phyloP scores from a whole-genome alignment of 2,113 vertebrate genomes.

The Engystomops pustulosus region DNA sequence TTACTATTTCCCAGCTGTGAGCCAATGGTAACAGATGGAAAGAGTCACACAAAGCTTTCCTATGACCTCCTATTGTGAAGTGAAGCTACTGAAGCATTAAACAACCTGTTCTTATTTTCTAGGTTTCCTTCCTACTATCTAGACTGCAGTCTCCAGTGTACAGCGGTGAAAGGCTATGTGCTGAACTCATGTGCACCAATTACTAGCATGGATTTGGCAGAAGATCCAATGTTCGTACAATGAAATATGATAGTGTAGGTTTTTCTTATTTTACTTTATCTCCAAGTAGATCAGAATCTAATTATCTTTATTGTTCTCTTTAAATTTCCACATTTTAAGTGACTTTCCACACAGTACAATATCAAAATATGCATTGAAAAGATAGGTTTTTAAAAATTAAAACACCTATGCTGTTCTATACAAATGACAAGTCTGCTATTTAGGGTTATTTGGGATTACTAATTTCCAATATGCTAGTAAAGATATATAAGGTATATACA shows the following conservation, averaged over 20 bases:
- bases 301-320: not conserved
- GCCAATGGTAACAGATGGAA: constrained; percentile 52
- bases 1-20: constrained; percentile 45
- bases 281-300: not conserved
- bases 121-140: constrained; percentile 22
- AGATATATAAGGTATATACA: too few relatives aligned
- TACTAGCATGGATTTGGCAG: constrained; percentile 41
- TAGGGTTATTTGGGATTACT: too few relatives aligned
- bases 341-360: too few relatives aligned
- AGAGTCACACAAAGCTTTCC: constrained; percentile 45
- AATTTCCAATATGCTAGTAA: too few relatives aligned
- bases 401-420: too few relatives aligned
- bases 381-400: too few relatives aligned
- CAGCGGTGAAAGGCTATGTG: constrained; percentile 15
- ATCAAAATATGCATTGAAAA: too few relatives aligned
- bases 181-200: constrained; percentile 41
- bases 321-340: not conserved
- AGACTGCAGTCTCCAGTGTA: constrained; percentile 38
- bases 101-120: constrained; percentile 47
- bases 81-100: constrained; percentile 41
- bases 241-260: not conserved
- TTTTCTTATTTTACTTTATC: not conserved
- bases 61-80: constrained; percentile 40
- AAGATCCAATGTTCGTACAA: constrained; percentile 11
- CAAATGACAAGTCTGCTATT: too few relatives aligned